Percentiles rank a stretch among this genome's conserved stretches.
Evolutionary conservation across 2,113 vertebrate species (phyloP).

Genomic region (Isurus oxyrinchus): DNA sequence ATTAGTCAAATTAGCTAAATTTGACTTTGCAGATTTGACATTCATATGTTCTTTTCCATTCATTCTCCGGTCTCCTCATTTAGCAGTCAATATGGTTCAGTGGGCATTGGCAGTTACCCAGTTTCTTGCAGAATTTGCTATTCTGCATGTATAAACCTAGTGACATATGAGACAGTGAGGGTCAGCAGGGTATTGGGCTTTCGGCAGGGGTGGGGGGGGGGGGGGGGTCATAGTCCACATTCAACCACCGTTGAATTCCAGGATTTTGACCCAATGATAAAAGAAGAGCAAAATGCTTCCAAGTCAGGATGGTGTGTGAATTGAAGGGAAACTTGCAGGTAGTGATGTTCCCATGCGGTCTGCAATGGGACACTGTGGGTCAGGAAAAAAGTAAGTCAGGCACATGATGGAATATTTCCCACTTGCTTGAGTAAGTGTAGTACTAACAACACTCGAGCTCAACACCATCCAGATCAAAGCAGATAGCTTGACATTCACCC

Average conservation of each 20-base stretch:
- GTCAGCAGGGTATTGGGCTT: background rate
- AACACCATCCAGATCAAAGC: no score
- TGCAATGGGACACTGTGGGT: background rate
- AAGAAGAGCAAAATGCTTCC: no score
- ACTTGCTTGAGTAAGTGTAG: no score
- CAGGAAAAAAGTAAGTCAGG: background rate
- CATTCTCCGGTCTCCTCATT: background rate
- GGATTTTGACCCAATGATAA: no score
- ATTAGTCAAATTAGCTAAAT: background rate
- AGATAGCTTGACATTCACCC: no score
- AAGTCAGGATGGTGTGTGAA: no score
- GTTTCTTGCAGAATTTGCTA: background rate
- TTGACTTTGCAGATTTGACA: background rate
- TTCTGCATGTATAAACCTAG: background rate
- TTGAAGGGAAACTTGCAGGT: no score
- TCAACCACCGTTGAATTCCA: background rate
- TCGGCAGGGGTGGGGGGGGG: background rate
- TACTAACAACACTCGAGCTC: no score
- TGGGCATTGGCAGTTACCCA: background rate
- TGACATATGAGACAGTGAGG: background rate
- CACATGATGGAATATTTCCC: no score
- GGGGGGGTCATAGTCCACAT: background rate
- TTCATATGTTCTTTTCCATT: background rate
- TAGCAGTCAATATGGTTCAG: background rate
- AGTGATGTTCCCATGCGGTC: no score